Evolutionary conservation across 2,113 vertebrate genomes (phyloP).

Genomic region (Odobenus rosmarus): DNA sequence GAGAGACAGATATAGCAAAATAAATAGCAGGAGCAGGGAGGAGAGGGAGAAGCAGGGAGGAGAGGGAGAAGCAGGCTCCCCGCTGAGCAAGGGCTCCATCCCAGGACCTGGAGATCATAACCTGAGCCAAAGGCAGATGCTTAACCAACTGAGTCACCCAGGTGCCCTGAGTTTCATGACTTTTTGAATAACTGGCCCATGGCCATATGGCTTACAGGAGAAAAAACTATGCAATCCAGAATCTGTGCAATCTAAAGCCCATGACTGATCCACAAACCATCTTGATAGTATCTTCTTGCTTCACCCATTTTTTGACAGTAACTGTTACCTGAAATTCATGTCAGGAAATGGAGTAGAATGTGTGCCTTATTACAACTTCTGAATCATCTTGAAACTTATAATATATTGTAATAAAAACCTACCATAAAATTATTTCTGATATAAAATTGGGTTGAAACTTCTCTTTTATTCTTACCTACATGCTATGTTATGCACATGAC

Average conservation of each 20-base stretch:
- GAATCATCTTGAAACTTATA: background rate
- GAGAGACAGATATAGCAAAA: background rate
- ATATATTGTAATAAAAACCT: background rate
- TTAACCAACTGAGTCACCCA: no score
- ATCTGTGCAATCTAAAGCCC: background rate
- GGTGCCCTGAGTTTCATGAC: background rate
- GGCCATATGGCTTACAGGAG: background rate
- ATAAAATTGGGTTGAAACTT: background rate
- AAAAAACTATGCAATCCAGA: background rate
- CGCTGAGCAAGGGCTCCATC: background rate
- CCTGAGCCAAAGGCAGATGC: no score
- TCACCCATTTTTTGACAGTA: background rate
- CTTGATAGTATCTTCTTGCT: no score
- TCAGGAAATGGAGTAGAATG: no score
- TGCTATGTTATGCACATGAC: background rate
- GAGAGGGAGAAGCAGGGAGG: no score
- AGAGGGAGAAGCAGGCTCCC: no score
- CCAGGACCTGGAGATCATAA: no score
- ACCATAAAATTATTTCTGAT: background rate
- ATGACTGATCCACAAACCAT: background rate
- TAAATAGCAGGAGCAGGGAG: background rate
- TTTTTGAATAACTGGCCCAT: background rate
- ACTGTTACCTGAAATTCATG: background rate
- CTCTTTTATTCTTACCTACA: background rate
- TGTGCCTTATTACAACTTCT: background rate